Evolutionary conservation across 2,797 vertebrate genomes (phyloP).

Genomic region (Pseudomugil tenellus): DNA sequence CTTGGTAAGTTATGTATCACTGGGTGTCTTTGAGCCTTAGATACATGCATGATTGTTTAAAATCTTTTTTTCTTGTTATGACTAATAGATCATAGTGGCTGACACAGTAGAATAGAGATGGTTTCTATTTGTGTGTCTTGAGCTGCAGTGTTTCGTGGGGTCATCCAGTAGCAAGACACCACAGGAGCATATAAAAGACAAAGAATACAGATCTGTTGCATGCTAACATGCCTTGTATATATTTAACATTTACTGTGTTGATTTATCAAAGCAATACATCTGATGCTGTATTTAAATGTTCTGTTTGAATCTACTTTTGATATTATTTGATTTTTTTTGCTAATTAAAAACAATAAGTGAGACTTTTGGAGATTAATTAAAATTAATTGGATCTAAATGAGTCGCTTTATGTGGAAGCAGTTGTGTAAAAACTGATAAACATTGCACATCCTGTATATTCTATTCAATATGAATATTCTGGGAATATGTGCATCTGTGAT

Average conservation of each 20-base stretch:
- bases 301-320: constrained; percentile 11
- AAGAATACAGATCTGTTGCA: constrained; percentile 18
- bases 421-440: not conserved
- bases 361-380: constrained; percentile 14
- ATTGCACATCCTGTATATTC: not conserved
- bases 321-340: no score
- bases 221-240: constrained; percentile 11
- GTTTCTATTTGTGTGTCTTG: constrained; percentile 21
- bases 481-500: constrained; percentile 17
- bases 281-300: not conserved
- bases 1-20: constrained; percentile 92
- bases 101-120: constrained; percentile 41
- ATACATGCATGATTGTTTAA: constrained; percentile 57
- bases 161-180: not conserved
- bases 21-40: constrained; percentile 57
- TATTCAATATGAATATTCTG: not conserved
- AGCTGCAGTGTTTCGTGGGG: constrained; percentile 19
- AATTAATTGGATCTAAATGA: not conserved
- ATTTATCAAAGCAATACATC: not conserved
- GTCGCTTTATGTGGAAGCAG: not conserved
- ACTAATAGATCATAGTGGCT: constrained; percentile 18
- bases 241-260: not conserved
- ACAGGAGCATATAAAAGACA: not conserved
- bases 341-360: constrained; percentile 10
- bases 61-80: constrained; percentile 26